A percentile compares a stretch with the other conserved stretches of the same genome.
phyloP scores from a whole-genome alignment of 1,140 invertebrate genomes.

The Planococcus citri region DNA sequence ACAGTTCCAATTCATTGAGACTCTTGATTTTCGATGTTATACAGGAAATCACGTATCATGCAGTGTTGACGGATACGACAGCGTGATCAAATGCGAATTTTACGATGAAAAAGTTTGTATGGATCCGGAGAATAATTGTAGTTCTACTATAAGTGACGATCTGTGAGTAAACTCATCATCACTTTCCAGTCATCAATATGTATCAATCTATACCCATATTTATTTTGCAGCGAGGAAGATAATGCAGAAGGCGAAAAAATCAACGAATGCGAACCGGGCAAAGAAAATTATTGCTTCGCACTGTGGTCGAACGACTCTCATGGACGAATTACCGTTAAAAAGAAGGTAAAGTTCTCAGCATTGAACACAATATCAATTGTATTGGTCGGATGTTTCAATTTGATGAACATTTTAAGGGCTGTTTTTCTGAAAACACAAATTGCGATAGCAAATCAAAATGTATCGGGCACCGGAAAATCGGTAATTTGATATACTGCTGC shows the following conservation, averaged over 20 bases:
- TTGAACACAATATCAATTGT: too few species aligned
- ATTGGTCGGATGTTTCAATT: too few species aligned
- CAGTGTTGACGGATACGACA: too few species aligned
- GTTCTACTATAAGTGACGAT: not conserved
- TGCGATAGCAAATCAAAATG: not conserved
- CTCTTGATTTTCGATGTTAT: too few species aligned
- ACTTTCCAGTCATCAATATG: too few species aligned
- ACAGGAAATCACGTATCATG: too few species aligned
- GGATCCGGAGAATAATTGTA: not conserved
- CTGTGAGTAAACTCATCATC: not conserved
- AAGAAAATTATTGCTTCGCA: not conserved
- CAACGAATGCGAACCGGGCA: not conserved
- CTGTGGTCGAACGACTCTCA: not conserved
- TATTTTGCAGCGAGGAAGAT: not conserved
- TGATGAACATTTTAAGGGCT: not conserved
- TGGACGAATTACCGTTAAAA: not conserved
- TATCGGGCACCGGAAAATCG: not conserved
- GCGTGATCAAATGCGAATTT: not conserved
- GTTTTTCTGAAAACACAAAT: not conserved
- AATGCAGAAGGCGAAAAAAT: not conserved
- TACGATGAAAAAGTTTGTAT: not conserved
- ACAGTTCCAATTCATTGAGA: too few species aligned
- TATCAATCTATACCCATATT: not conserved
- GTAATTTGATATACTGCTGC: constrained; percentile 67
- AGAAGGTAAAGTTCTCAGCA: too few species aligned